Base-by-base conservation (phyloP, 2,888 invertebrate genomes). In the Drosophila barbarae region DNA sequence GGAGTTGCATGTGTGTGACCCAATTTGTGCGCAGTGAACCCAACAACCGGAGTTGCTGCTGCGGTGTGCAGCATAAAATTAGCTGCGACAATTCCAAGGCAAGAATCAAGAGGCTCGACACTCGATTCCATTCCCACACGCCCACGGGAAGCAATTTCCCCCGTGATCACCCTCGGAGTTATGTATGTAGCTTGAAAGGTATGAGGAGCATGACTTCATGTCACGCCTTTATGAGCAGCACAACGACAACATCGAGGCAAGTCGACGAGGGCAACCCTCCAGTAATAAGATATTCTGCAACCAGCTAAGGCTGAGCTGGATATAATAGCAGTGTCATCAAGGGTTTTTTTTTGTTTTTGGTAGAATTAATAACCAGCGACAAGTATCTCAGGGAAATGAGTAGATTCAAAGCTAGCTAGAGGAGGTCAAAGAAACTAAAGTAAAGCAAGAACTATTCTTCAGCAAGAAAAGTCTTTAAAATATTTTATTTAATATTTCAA, bases 1-100 rank as follows among this genome's bases (percentile, higher is more conserved):
- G 1, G 15, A 41, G 59, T 60, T 68, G 68, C 68, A 46, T 60
- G 51, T 71, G 71, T 76, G 66, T 67, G 79, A 83, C 79, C 79
- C 77, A 79, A 77, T 73, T 79, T 60, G 81, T 79, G 79, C 75
- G 67, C 79, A 79, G 64, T 73, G 79, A 79, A 79, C 79, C 81
- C 83, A 69, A 68, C 52, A 32, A 36, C 51, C 67, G 61, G 36
- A 36, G n/a, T 46, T 35, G 42, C 8, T 23, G 39, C 44, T 41
- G 32, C 21, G 39, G 39, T 68, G 66, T 58, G 72, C 57, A 59
- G 63, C 78, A 81, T 76, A 35, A 73, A 76, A 81, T 78, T 78
- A 74, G 67, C 70, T 79, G 79, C 77, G 79, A 63, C 76, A 69
- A 66, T 77, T 79, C 73, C 72, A 71, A 73, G 52, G 64, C 59